These are phyloP conservation scores for Platyscapa corneri DNA, from an alignment of 1,140 invertebrate genomes.

Conservation along the genomic window DNA sequence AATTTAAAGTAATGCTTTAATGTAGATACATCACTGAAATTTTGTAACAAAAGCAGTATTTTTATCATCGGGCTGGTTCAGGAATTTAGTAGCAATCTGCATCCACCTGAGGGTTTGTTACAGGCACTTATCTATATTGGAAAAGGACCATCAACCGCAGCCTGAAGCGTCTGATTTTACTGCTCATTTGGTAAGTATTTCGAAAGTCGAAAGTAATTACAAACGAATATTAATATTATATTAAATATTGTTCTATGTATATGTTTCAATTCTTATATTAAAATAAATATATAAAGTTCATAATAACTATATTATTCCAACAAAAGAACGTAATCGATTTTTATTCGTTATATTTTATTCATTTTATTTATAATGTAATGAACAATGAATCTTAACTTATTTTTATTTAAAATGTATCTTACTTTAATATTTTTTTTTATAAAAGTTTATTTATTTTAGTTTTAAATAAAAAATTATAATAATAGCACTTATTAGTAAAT, in stretches of 20 bases:
- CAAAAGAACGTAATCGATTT: background rate
- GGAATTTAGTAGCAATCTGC: constrained; percentile 70
- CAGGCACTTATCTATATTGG: constrained; percentile 75
- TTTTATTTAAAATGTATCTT: background rate
- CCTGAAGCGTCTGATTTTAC: constrained; percentile 68
- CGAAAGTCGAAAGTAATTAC: constrained; percentile 17
- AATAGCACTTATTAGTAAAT: background rate
- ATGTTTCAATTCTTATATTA: background rate
- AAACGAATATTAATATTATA: background rate
- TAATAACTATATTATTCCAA: background rate
- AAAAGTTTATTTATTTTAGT: background rate
- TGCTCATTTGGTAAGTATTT: constrained; percentile 70
- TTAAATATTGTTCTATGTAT: too few relatives aligned
- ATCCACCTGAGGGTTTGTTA: constrained; percentile 83
- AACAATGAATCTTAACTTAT: background rate
- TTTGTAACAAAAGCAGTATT: constrained; percentile 32
- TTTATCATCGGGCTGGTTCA: constrained; percentile 36
- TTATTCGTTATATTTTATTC: background rate
- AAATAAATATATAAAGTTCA: background rate
- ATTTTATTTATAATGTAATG: background rate
- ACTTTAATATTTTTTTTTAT: background rate
- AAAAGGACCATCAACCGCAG: constrained; percentile 69
- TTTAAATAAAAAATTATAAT: background rate
- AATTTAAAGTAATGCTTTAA: constrained; percentile 18
- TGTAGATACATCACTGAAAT: constrained; percentile 22